Evolutionary conservation across 2,113 vertebrate genomes (phyloP).

Genomic region (Etheostoma spectabile): DNA sequence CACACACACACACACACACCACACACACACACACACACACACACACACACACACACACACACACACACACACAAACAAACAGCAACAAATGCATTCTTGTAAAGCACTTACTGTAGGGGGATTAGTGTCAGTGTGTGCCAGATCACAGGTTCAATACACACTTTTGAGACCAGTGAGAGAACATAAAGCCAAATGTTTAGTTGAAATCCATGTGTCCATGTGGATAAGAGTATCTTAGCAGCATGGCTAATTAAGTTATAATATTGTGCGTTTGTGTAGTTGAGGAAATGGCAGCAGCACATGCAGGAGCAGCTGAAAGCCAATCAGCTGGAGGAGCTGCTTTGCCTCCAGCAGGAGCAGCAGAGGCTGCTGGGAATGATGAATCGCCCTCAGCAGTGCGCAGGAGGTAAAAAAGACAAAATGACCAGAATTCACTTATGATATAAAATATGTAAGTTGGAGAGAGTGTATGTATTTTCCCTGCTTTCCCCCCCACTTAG

Average conservation of each 20-base stretch:
- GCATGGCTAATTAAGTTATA: not conserved
- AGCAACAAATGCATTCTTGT: not conserved
- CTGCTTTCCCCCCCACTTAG: not conserved
- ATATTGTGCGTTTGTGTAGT: constrained; percentile 75
- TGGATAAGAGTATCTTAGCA: not conserved
- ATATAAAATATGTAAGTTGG: not conserved
- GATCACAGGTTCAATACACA: not conserved
- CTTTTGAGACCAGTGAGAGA: not conserved
- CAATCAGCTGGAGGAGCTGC: constrained; percentile 91
- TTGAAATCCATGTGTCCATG: not conserved
- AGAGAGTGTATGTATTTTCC: not conserved
- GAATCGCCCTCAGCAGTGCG: constrained; percentile 67
- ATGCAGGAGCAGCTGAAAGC: constrained; percentile 93
- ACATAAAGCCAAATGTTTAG: not conserved
- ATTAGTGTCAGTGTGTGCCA: not conserved
- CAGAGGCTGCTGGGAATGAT: constrained; percentile 86
- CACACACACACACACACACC: no score
- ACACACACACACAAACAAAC: no score
- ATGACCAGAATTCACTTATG: not conserved
- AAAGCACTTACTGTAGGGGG: not conserved
- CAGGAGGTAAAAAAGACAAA: constrained; percentile 65
- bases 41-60: no score
- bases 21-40: no score
- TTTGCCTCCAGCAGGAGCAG: constrained; percentile 89
- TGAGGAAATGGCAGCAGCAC: constrained; percentile 92